Conservation (phyloP, 2,888 invertebrate species). For the Calameuta pallipes region DNA sequence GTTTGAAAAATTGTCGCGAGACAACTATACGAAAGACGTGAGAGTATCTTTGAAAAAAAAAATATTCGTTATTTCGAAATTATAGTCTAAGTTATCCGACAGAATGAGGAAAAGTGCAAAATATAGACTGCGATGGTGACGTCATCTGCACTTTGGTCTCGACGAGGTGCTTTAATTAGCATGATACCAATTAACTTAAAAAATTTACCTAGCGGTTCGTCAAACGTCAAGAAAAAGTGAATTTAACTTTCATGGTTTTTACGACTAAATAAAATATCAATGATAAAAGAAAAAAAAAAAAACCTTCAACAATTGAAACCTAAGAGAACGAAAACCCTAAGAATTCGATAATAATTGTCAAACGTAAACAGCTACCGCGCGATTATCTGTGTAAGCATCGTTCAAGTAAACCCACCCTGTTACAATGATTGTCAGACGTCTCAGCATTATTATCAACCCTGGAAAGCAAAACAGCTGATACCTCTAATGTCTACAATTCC, state of each 20-base stretch:
- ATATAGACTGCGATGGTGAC: background rate
- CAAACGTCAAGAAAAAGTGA: background rate
- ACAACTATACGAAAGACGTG: too few relatives aligned
- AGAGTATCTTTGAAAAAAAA: too few relatives aligned
- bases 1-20: too few relatives aligned
- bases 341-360: background rate
- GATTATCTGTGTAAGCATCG: background rate
- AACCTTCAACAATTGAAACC: background rate
- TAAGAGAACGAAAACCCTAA: background rate
- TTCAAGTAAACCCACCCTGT: background rate
- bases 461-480: background rate
- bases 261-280: background rate
- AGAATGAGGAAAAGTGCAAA: background rate
- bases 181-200: too few relatives aligned
- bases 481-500: background rate
- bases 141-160: too few relatives aligned
- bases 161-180: too few relatives aligned
- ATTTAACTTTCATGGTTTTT: background rate
- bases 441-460: background rate
- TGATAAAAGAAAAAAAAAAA: background rate
- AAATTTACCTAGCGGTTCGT: background rate
- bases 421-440: background rate
- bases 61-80: background rate
- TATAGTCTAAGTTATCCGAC: background rate
- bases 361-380: background rate